These are phyloP conservation scores for Rugalucina vietnamica DNA, from an alignment of 2,888 invertebrate genomes.

Conservation along the genomic window DNA sequence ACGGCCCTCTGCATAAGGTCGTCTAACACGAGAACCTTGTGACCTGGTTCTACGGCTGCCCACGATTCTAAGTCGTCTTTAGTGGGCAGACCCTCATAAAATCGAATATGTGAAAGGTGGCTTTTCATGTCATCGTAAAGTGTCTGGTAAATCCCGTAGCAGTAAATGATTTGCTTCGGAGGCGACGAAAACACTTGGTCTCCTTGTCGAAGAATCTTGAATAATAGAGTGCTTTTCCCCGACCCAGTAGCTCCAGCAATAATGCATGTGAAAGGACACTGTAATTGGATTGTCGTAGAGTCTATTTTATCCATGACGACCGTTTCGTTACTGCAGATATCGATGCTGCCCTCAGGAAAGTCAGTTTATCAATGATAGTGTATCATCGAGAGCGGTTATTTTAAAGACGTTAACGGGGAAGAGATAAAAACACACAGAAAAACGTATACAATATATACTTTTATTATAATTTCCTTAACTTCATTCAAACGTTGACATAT, in stretches of 20 bases:
- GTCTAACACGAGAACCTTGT: neutral
- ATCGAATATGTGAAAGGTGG: slow-evolving; percentile 1
- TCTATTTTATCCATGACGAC: too few species aligned
- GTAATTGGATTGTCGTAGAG: too few species aligned
- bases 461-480: too few species aligned
- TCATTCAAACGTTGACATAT: too few species aligned
- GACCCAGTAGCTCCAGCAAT: neutral
- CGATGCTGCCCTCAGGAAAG: too few species aligned
- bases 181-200: neutral
- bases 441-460: too few species aligned
- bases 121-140: slow-evolving; percentile 7
- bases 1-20: slow-evolving; percentile 8
- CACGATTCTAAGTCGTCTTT: neutral
- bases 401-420: too few species aligned
- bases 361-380: too few species aligned
- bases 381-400: too few species aligned
- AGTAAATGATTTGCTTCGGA: neutral
- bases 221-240: neutral
- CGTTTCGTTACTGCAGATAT: too few species aligned
- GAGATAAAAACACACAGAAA: too few species aligned
- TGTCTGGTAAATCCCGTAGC: slow-evolving; percentile 1
- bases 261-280: neutral
- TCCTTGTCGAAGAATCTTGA: slow-evolving; percentile 10
- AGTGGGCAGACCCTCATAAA: neutral
- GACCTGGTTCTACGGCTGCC: neutral